A percentile compares a stretch with the other conserved stretches of the same genome.
phyloP scores from a whole-genome alignment of 2,888 invertebrate genomes.

The Andrena praecox region DNA sequence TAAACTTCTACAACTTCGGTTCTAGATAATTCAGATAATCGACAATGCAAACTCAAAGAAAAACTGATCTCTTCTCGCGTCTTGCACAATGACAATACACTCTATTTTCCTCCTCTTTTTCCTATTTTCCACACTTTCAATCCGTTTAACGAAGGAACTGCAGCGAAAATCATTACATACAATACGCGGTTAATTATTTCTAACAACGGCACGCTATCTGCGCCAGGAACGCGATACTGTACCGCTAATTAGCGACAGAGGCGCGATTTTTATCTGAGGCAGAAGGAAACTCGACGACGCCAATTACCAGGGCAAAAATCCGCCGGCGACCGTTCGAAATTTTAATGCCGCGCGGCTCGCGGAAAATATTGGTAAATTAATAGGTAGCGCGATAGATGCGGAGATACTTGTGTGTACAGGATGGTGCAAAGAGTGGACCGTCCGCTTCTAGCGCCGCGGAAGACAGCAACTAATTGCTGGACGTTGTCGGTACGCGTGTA shows the following conservation, averaged over 20 bases:
- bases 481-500: conserved; percentile 55
- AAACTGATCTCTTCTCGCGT: no score
- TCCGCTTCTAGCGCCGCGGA: conserved; percentile 35
- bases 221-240: neutral
- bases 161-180: neutral
- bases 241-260: conserved; percentile 13
- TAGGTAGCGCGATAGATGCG: conserved; percentile 18
- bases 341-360: neutral
- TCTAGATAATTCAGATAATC: no score
- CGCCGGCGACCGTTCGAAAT: conserved; percentile 1
- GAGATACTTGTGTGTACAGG: neutral
- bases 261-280: conserved; percentile 1
- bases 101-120: no score
- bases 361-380: conserved; percentile 25
- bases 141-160: neutral
- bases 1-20: no score
- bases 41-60: no score
- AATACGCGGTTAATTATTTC: conserved; percentile 10
- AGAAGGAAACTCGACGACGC: neutral
- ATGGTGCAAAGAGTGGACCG: conserved; percentile 27
- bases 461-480: conserved; percentile 62
- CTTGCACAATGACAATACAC: no score
- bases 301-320: neutral
- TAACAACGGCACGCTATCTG: neutral
- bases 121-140: neutral